Conservation (phyloP, 2,888 invertebrate genomes). For the Mechanitis mazaeus region DNA sequence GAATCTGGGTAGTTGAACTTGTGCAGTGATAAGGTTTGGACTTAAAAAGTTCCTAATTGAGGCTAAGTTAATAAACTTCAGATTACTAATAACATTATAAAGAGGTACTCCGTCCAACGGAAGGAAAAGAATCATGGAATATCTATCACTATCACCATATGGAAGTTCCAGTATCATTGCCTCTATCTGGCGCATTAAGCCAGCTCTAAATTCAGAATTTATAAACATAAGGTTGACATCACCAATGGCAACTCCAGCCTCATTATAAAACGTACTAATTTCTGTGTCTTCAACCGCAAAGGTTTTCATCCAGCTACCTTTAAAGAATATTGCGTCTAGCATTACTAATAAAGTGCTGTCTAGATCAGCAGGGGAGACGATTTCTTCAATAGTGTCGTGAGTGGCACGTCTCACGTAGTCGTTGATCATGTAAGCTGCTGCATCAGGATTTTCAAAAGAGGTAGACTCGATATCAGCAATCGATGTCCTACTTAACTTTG, state of each 20-base stretch:
- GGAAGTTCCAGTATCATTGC: slow-evolving; percentile 56
- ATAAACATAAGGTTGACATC: slow-evolving; percentile 56
- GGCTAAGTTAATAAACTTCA: slow-evolving; percentile 62
- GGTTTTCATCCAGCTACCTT: slow-evolving; percentile 51
- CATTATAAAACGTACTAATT: slow-evolving; percentile 48
- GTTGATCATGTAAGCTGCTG: slow-evolving; percentile 48
- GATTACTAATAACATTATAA: slow-evolving; percentile 60
- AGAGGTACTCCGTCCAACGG: slow-evolving; percentile 67
- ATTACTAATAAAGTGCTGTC: slow-evolving; percentile 42
- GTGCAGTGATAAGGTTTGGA: slow-evolving; percentile 56
- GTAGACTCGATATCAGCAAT: slow-evolving; percentile 42
- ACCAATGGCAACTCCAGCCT: slow-evolving; percentile 42
- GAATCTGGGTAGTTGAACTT: slow-evolving; percentile 78
- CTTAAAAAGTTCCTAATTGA: slow-evolving; percentile 64
- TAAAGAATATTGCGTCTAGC: slow-evolving; percentile 60
- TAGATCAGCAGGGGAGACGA: slow-evolving; percentile 49
- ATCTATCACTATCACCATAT: slow-evolving; percentile 53
- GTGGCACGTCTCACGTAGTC: slow-evolving; percentile 49
- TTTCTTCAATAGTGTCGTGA: slow-evolving; percentile 51
- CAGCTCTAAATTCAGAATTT: slow-evolving; percentile 38
- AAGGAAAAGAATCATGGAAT: slow-evolving; percentile 80
- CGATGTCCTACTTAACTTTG: slow-evolving; percentile 35
- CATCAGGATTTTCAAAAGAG: slow-evolving; percentile 39
- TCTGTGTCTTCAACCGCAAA: slow-evolving; percentile 50
- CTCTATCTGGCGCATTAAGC: slow-evolving; percentile 36